Base-by-base conservation (phyloP, 2,113 vertebrate species). In the Pterocles gutturalis region DNA sequence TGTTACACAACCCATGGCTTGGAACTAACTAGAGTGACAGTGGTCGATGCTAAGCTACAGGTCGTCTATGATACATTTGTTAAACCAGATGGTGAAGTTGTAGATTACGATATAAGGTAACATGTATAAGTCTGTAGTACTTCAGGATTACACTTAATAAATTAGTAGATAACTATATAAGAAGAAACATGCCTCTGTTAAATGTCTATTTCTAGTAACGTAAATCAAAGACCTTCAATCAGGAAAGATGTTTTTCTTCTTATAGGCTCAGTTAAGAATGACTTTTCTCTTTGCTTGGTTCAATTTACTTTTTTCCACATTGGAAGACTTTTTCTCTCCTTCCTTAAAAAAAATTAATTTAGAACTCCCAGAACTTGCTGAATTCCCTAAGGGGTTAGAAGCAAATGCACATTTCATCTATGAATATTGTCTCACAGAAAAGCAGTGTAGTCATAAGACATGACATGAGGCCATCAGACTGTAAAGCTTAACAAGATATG, bases 101-200 rank as follows among this genome's bases (percentile, higher is more conserved):
- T 99, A 70, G 99, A 99, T 97, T 99, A 95, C 69, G 98, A 99
- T 81, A 98, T 95, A 83, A 99, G 98, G 98, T 99, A 98, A 41
- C 41, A 41, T 41, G 12, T 41, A 29, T 57, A 33, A 54, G 20
- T 43, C 24, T 67, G 7, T 36, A 65, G 11, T 46, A 20, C 33
- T 71, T 64, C 7, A 71, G 33, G 71, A 65, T 53, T 58, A 70
- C 36, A 41, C 4, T 58, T 36, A 43, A 38, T 57, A 62, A 51
- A 31, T n/a, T 67, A 26, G 11, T 34, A 45, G 60, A 43, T 80
- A 36, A 29, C 9, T 60, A 9, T 43, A 4, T n/a, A 55, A 80
- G 31, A 54, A 67, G 38, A 24, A 43, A 48, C 17, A 34, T 25
- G 6, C 22, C 9, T 70, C 19, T 72, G 8, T 51, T 17, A 54